Conservation (phyloP, 2,888 invertebrate genomes). For the Rhingia rostrata region DNA sequence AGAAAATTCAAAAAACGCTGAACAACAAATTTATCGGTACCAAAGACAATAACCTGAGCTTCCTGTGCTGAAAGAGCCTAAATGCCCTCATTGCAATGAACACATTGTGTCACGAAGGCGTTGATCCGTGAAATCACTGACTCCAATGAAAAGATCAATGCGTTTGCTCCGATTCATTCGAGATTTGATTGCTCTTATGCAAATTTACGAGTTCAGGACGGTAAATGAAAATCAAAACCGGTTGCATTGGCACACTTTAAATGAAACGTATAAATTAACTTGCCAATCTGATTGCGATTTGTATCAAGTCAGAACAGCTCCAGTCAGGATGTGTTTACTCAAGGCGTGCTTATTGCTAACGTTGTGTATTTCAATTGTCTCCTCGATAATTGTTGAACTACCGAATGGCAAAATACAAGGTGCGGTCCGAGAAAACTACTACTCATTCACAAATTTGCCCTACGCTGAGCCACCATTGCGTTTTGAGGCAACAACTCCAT, state of each 20-base stretch:
- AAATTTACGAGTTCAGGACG: background rate
- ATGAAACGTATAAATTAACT: too few relatives aligned
- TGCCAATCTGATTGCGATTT: background rate
- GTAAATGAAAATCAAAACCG: background rate
- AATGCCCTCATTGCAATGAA: background rate
- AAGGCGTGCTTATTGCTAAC: background rate
- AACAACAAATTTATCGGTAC: too few relatives aligned
- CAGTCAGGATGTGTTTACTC: background rate
- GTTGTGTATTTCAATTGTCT: background rate
- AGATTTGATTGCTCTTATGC: background rate
- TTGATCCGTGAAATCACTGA: background rate
- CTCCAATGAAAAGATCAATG: background rate
- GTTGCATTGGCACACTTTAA: background rate
- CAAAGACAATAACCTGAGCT: too few relatives aligned
- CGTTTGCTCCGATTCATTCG: background rate
- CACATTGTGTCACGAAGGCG: background rate
- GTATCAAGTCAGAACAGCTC: background rate
- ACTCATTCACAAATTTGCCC: slow-evolving; percentile 29
- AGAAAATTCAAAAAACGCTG: too few relatives aligned
- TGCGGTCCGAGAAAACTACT: background rate
- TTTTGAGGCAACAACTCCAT: slow-evolving; percentile 24
- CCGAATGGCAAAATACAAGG: slow-evolving; percentile 30
- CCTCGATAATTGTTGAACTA: background rate
- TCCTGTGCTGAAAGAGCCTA: too few relatives aligned
- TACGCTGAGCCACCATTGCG: slow-evolving; percentile 27